A percentile compares a stretch with the other conserved stretches of the same genome.
These are phyloP conservation scores for Stomorhina lunata DNA, from an alignment of 2,888 invertebrate species.

Conservation along the genomic window DNA sequence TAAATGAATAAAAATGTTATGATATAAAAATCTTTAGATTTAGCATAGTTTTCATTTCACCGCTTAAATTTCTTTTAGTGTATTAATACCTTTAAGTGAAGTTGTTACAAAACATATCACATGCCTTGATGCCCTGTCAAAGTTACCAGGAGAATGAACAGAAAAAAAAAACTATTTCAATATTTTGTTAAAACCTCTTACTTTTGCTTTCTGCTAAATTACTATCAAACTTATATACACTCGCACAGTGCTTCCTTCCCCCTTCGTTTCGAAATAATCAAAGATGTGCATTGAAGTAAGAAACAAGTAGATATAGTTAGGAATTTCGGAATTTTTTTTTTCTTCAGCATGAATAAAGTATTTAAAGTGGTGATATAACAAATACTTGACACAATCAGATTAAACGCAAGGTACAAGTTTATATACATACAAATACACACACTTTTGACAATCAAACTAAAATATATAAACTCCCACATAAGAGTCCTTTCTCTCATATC, in stretches of 20 bases:
- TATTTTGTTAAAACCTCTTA: slow-evolving; percentile 5
- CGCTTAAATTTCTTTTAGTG: slow-evolving; percentile 2
- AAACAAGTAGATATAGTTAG: too few species aligned
- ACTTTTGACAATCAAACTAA: background rate
- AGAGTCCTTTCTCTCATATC: background rate
- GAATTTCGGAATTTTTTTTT: too few species aligned
- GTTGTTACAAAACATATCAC: slow-evolving; percentile 4
- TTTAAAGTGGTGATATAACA: slow-evolving; percentile 62
- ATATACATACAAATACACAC: background rate
- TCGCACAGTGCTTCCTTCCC: background rate
- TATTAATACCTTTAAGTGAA: background rate
- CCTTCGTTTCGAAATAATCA: slow-evolving; percentile 6
- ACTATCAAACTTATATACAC: background rate
- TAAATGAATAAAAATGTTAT: too few species aligned
- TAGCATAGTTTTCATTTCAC: too few species aligned
- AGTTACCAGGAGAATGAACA: too few species aligned
- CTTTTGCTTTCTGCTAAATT: slow-evolving; percentile 8
- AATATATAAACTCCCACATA: background rate
- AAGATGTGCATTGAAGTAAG: background rate
- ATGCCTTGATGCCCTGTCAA: slow-evolving; percentile 60
- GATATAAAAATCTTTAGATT: too few species aligned
- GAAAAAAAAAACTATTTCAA: slow-evolving; percentile 31
- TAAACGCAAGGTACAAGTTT: slow-evolving; percentile 41
- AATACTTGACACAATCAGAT: slow-evolving; percentile 63
- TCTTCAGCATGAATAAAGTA: slow-evolving; percentile 42